Evolutionary conservation across 2,113 vertebrate genomes (phyloP), one percentile per base, ranked within the genome.

Genomic region (Passer domesticus): DNA sequence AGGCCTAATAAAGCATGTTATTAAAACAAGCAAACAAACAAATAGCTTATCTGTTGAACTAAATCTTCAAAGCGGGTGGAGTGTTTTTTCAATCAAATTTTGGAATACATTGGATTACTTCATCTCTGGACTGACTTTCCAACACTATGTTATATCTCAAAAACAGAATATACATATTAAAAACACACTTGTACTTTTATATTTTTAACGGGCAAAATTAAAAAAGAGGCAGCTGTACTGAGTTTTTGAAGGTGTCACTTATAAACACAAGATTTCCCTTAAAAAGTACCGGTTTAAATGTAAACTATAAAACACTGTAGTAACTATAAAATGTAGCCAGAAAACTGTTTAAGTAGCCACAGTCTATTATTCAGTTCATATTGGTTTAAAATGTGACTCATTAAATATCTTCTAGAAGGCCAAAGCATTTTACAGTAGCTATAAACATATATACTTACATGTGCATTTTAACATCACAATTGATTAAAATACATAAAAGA

Each of bases 211-310:
- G 95, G 93, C 41, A 5, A 97, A 96, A 96, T 83, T 75, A 96
- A 94, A 90, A 90, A 90, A 93, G 96, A 97, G 96, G 96, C 88
- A 79, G 56, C 50, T 23, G 87, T 93, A 78, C n/a, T 85, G 92
- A 96, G 94, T 94, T 94, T 91, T 91, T 89, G 94, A 97, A 96
- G 95, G 91, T 97, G 96, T 97, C 89, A 92, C 93, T 96, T 97
- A 97, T n/a, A 95, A 97, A 97, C 97, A 97, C 87, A 98, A 97
- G 91, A 87, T 92, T 96, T 96, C 94, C 94, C 92, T 97, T 96
- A 94, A 96, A 97, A 98, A 98, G 98, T 98, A 98, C 97, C 97
- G 97, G 97, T 97, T 98, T 97, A 96, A 97, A 97, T 98, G 97
- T 98, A 98, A 98, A 98, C 97, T 97, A 97, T 96, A 98, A 97